Percentiles rank a stretch among this genome's conserved stretches.
These are phyloP conservation scores for Pseudorectes ferrugineus DNA, from an alignment of 2,113 vertebrate genomes.

Conservation along the genomic window DNA sequence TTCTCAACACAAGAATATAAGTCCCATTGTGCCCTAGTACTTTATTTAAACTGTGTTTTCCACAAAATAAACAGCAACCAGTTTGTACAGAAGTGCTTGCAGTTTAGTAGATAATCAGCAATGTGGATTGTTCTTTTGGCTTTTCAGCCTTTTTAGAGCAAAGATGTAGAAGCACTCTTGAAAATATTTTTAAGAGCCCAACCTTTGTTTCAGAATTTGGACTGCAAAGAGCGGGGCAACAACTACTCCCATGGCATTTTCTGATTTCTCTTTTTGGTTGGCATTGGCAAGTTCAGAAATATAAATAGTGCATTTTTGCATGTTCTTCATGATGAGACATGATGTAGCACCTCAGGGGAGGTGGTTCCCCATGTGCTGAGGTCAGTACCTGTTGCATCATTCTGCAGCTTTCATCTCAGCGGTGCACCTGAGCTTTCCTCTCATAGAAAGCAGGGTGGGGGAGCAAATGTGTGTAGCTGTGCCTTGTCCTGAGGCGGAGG, in stretches of 20 bases:
- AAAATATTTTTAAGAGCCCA: background rate
- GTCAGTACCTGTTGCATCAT: background rate
- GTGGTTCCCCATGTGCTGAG: background rate
- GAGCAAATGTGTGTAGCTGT: background rate
- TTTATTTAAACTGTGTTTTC: background rate
- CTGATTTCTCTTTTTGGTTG: background rate
- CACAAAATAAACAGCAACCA: background rate
- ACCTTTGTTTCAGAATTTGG: background rate
- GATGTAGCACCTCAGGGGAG: background rate
- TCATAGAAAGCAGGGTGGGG: background rate
- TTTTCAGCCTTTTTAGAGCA: background rate
- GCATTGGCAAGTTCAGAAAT: background rate
- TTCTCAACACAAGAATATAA: background rate
- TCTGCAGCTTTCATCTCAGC: background rate
- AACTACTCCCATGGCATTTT: background rate
- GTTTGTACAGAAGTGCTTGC: background rate
- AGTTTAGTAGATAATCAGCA: background rate
- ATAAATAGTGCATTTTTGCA: background rate
- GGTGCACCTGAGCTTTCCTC: background rate
- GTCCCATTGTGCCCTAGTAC: background rate
- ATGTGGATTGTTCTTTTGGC: background rate
- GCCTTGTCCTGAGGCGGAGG: background rate
- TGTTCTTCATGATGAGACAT: background rate
- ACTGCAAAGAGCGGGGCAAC: background rate
- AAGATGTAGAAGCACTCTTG: background rate